phyloP scores from a whole-genome alignment of 1,140 invertebrate genomes.

The Leptinotarsa defecta region DNA sequence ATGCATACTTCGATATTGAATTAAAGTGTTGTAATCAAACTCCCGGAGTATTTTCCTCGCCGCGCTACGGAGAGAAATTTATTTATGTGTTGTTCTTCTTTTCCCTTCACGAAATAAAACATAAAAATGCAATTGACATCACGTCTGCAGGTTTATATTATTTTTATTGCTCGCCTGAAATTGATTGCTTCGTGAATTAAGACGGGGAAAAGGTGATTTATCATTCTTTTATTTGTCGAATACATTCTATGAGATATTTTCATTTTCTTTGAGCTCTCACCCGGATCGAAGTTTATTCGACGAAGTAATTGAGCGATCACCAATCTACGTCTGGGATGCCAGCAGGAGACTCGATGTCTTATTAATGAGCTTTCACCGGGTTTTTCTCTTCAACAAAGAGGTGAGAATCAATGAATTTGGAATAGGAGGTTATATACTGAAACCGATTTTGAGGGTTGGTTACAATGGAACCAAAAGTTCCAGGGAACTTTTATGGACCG shows the following conservation, averaged over 20 bases:
- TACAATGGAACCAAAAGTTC: too few relatives aligned
- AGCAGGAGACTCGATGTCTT: not conserved
- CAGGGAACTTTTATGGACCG: too few relatives aligned
- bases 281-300: conserved; percentile 4
- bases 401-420: too few relatives aligned
- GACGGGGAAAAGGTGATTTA: conserved; percentile 48
- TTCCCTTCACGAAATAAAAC: conserved; percentile 43
- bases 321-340: not conserved
- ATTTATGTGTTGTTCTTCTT: conserved; percentile 53
- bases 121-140: conserved; percentile 54
- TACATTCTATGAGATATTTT: conserved; percentile 36
- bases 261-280: conserved; percentile 18
- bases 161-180: conserved; percentile 46
- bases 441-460: too few relatives aligned
- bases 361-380: not conserved
- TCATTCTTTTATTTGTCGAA: conserved; percentile 47
- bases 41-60: conserved; percentile 42
- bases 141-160: conserved; percentile 52
- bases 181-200: conserved; percentile 49
- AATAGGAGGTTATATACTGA: too few relatives aligned
- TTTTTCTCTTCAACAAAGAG: not conserved
- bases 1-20: conserved; percentile 56
- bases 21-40: conserved; percentile 56
- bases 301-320: conserved; percentile 13
- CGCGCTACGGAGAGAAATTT: conserved; percentile 46